phyloP scores from a whole-genome alignment of 2,888 invertebrate genomes.

The Syrphus vitripennis region DNA sequence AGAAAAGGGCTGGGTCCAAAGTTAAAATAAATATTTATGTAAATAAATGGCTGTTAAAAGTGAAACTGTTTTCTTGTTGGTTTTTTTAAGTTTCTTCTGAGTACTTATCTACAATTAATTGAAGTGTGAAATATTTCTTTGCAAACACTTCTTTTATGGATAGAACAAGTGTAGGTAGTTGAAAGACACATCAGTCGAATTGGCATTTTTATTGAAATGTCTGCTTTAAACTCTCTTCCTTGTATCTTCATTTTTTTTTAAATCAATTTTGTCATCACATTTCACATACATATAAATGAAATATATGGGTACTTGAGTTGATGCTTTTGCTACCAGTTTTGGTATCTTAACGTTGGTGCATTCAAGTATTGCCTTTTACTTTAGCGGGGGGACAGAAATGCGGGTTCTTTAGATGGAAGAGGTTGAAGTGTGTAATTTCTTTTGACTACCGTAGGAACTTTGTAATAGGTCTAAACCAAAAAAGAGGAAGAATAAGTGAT shows the following conservation, averaged over 20 bases:
- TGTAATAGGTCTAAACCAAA: not conserved
- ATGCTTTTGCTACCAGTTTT: constrained; percentile 23
- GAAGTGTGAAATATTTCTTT: constrained; percentile 66
- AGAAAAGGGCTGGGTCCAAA: not conserved
- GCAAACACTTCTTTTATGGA: constrained; percentile 59
- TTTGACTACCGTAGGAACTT: not conserved
- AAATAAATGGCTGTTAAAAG: not conserved
- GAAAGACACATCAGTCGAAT: constrained; percentile 20
- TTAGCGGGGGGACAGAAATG: not conserved
- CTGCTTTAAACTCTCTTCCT: constrained; percentile 13
- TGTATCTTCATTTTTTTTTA: not conserved
- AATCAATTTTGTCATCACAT: constrained; percentile 15
- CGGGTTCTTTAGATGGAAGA: constrained; percentile 20
- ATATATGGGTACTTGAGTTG: not conserved
- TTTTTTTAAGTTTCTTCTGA: not conserved
- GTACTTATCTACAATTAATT: constrained; percentile 36
- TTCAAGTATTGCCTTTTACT: constrained; percentile 51
- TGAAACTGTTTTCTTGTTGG: not conserved
- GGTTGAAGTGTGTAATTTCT: constrained; percentile 61
- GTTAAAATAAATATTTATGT: not conserved
- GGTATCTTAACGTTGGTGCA: constrained; percentile 38
- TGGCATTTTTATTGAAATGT: constrained; percentile 62
- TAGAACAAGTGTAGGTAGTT: constrained; percentile 27
- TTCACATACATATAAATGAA: constrained; percentile 1
- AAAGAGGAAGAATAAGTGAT: not conserved